Evolutionary conservation across 2,797 vertebrate species (phyloP), one percentile per base, ranked within the genome.

Genomic region (Schizothorax lantsangensis): DNA sequence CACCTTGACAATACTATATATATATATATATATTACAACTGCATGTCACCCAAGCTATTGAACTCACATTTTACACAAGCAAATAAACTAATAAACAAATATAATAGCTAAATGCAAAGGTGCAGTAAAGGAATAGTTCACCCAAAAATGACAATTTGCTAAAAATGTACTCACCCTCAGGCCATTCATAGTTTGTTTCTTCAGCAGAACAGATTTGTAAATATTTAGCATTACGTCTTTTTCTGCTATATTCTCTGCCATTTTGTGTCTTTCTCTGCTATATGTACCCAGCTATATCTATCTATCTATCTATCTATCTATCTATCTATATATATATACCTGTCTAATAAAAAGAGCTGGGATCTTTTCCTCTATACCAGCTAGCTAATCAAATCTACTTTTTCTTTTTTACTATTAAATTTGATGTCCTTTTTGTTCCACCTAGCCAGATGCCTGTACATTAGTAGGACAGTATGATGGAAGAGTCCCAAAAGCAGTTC

Each of bases 401-500:
- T 43, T 43, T 33, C 30, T 66, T 38, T 83, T 84, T 75, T 49
- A 45, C 38, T 23, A 62, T 33, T 45, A 45, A 23, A 36, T 84
- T 36, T 19, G 2, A 84, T 84, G n/a, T 47, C 17, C 3, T 5
- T 62, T 83, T 84, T 26, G 40, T 64, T 75, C 40, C 23, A 33
- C 21, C 73, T 84, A 73, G 73, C 73, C 68, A 68, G 19, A 78
- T 14, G 73, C 83, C 83, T 84, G 59, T 68, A 52, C 45, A 84
- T 68, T 77, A 75, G 54, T 21, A 21, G 26, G 69, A 43, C 71
- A n/a, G 82, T 17, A 3, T 49, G n/a, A 49, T 75, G 71, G 81
- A 40, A 74, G 69, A 62, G 17, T 74, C 36, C 81, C 71, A 30
- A 33, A 15, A 45, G 82, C 36, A 1, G n/a, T 79, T 59, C 54